Evolutionary conservation across 2,113 vertebrate species (phyloP).

Genomic region (Semnopithecus entellus): DNA sequence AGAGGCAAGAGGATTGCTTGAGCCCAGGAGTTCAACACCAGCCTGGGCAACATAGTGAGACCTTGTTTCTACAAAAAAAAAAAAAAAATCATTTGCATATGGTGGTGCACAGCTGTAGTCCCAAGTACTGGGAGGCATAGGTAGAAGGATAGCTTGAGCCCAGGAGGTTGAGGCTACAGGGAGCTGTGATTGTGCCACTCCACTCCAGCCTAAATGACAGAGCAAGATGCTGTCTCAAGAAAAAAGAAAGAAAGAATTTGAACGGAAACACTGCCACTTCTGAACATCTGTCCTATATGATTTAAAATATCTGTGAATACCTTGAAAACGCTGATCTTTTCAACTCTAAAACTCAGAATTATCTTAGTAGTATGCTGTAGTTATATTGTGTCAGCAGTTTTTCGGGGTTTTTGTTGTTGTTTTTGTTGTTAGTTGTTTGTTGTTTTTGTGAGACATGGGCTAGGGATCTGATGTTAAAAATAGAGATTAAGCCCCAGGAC

Average conservation of each 20-base stretch:
- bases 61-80: too few relatives aligned
- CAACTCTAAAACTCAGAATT: slow-evolving; percentile 21
- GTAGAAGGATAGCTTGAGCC: too few relatives aligned
- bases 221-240: too few relatives aligned
- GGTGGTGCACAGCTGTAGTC: too few relatives aligned
- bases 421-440: not conserved
- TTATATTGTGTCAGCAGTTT: not conserved
- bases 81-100: too few relatives aligned
- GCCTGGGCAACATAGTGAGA: too few relatives aligned
- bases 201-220: too few relatives aligned
- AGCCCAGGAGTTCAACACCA: too few relatives aligned
- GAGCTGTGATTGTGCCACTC: too few relatives aligned
- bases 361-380: not conserved
- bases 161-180: too few relatives aligned
- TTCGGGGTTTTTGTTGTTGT: not conserved
- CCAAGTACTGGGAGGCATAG: too few relatives aligned
- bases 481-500: not conserved
- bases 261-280: not conserved
- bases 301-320: not conserved
- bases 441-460: not conserved
- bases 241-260: not conserved
- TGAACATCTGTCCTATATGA: not conserved
- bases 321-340: not conserved
- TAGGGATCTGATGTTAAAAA: not conserved
- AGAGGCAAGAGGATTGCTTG: too few relatives aligned